A percentile compares a stretch with the other conserved stretches of the same genome.
Evolutionary conservation across 2,888 invertebrate species (phyloP).

Genomic region (Eurois occulta): DNA sequence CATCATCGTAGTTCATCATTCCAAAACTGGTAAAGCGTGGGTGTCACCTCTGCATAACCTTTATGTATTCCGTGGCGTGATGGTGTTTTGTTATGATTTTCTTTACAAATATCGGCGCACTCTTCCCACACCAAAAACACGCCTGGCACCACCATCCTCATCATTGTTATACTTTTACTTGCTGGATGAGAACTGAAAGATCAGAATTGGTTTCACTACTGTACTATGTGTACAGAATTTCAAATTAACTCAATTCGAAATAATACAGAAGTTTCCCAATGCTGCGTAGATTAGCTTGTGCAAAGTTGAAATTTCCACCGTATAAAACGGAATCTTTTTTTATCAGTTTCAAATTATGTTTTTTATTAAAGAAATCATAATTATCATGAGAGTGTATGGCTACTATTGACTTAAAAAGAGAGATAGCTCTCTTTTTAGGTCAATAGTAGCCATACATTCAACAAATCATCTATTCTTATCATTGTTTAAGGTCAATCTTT

Average conservation of each 20-base stretch:
- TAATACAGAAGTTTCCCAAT: slow-evolving; percentile 7
- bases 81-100: neutral
- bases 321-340: neutral
- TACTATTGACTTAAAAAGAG: slow-evolving; percentile 4
- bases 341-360: neutral
- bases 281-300: neutral
- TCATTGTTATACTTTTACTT: neutral
- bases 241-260: neutral
- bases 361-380: neutral
- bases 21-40: neutral
- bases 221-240: neutral
- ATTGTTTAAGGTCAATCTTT: slow-evolving; percentile 36
- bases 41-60: neutral
- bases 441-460: no score
- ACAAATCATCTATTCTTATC: slow-evolving; percentile 35
- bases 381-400: neutral
- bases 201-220: slow-evolving; percentile 7
- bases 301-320: neutral
- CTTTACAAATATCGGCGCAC: neutral
- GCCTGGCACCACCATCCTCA: neutral
- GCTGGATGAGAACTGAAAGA: neutral
- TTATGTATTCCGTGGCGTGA: neutral
- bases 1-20: no score
- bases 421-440: no score
- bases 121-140: neutral